A percentile compares a stretch with the other conserved stretches of the same genome.
These are phyloP conservation scores for Bombus breviceps DNA, from an alignment of 1,140 invertebrate species.

Conservation along the genomic window DNA sequence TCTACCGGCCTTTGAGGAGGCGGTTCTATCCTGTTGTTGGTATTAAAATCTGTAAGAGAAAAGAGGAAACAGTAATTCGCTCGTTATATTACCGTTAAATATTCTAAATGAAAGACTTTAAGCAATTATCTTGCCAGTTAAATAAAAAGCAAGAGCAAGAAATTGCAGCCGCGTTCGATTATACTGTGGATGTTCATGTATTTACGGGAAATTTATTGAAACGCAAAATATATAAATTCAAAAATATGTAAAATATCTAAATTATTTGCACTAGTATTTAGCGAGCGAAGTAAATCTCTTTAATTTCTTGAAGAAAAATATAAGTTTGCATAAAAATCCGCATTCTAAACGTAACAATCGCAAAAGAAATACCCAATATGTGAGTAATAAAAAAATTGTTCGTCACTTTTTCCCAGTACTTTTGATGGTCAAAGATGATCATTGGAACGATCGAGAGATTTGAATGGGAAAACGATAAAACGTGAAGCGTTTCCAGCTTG, in stretches of 20 bases:
- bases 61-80: background rate
- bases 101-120: background rate
- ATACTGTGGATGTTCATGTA: background rate
- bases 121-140: background rate
- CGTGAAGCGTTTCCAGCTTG: background rate
- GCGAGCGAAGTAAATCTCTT: background rate
- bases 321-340: background rate
- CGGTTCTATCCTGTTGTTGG: conserved; percentile 77
- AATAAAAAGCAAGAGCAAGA: background rate
- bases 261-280: too few species aligned
- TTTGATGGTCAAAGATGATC: background rate
- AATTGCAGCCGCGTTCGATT: background rate
- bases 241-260: too few species aligned
- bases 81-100: background rate
- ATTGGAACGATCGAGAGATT: background rate
- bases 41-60: conserved; percentile 74
- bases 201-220: too few species aligned
- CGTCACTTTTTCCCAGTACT: background rate
- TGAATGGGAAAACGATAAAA: background rate
- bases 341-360: too few species aligned
- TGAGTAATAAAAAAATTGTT: background rate
- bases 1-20: conserved; percentile 72
- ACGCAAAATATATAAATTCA: too few species aligned
- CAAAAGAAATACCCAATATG: background rate
- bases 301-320: background rate